Evolutionary conservation across 2,888 invertebrate species (phyloP), one percentile per base, ranked within the genome.

Genomic region (Eledona agricola): DNA sequence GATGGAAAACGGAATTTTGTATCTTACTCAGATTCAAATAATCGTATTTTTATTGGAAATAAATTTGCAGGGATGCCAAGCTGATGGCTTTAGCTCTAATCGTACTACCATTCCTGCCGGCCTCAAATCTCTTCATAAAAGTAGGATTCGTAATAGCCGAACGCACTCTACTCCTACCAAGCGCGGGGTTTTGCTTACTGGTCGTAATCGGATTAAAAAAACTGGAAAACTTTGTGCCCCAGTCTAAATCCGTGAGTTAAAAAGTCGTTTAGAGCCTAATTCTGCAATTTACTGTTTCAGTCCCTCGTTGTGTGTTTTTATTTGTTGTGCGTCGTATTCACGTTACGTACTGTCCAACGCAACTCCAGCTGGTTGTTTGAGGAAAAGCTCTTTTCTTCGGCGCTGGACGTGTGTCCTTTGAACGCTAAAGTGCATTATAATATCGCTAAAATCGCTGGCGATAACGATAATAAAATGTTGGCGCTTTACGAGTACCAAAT

Each of bases 341-440:
- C 68, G 2, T 17, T 67, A 10, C 70, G 81, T 55, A 82, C 85
- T 12, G 79, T 83, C 55, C 79, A 84, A 57, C 79, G 93, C 59
- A 88, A 89, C 40, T 70, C 77, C 1, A 87, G 94, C 40, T 97
- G 96, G 96, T 81, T 83, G 51, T 85, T 79, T 42, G 96, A 96
- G 75, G 84, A 85, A 62, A 74, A 77, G 7, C 77, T 98, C 20
- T 98, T 94, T 72, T 77, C 79, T 31, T 89, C 91, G 13, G 97
- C 90, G 0, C 75, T 91, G n/a, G 72, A 79, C 12, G 92, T 97
- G 7, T 98, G 97, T 71, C 96, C 97, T 0, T 79, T 88, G 31
- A 97, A 97, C 79, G 96, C 97, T 10, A 98, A 97, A 82, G 90
- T 90, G 2, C 87, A 82, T 64, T 98, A 97, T 72, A 98, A 98